Percentiles rank a stretch among this genome's conserved stretches.
Conservation (phyloP, 2,888 invertebrate species). For the Sarcophaga subvicina region DNA sequence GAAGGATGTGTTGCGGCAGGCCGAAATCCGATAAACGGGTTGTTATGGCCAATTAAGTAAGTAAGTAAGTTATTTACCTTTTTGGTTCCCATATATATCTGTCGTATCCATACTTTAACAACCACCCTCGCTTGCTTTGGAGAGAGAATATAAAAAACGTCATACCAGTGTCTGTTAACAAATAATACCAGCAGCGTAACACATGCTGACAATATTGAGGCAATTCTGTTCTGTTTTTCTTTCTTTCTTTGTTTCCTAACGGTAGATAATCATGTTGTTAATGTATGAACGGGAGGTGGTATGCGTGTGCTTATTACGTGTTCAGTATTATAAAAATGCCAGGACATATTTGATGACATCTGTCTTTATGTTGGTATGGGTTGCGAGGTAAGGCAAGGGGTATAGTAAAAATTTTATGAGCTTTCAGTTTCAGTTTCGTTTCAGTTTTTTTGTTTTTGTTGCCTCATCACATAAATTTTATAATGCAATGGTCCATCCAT, state of each 20-base stretch:
- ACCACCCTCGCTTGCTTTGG: too few species aligned
- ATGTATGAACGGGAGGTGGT: slow-evolving; percentile 2
- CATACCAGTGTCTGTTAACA: background rate
- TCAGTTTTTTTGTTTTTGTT: slow-evolving; percentile 10
- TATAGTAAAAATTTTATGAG: background rate
- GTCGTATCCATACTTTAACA: too few species aligned
- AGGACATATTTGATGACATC: slow-evolving; percentile 52
- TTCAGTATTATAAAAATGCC: too few species aligned
- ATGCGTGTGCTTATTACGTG: too few species aligned
- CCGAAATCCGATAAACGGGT: too few species aligned
- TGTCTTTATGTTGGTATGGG: slow-evolving; percentile 1
- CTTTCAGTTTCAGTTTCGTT: background rate
- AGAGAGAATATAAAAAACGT: background rate
- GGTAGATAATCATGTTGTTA: slow-evolving; percentile 46
- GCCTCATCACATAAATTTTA: background rate
- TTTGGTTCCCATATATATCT: too few species aligned
- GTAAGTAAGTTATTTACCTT: too few species aligned
- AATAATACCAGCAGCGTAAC: slow-evolving; percentile 11
- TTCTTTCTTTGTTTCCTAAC: too few species aligned
- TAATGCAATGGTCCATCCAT: slow-evolving; percentile 4
- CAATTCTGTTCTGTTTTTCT: background rate
- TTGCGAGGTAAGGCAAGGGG: too few species aligned
- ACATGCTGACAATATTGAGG: background rate
- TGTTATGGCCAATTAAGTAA: too few species aligned
- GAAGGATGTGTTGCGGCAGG: too few species aligned